These are phyloP conservation scores for Nemurella pictetii DNA, from an alignment of 2,888 invertebrate species.

Conservation along the genomic window DNA sequence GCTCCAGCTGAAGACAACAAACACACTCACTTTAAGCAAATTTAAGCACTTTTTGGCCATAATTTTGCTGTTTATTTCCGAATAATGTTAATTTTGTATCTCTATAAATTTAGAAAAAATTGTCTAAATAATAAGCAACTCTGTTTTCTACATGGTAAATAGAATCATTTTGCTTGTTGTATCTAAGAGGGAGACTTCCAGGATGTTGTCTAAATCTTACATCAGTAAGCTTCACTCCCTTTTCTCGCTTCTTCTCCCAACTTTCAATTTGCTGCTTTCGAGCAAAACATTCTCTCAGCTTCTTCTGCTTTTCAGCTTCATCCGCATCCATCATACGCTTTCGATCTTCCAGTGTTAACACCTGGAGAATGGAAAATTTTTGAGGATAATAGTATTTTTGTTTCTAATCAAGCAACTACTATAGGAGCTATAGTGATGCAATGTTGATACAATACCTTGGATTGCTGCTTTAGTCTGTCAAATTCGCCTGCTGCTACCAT, in stretches of 20 bases:
- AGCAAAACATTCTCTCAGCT: constrained; percentile 29
- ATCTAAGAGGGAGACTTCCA: not conserved
- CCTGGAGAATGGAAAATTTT: constrained; percentile 44
- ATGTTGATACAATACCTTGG: constrained; percentile 53
- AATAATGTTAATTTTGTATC: constrained; percentile 1
- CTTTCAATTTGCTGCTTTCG: constrained; percentile 38
- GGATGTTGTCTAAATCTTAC: constrained; percentile 31
- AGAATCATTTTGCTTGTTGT: not conserved
- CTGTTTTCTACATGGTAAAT: not conserved
- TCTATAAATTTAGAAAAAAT: not conserved
- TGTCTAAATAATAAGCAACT: constrained; percentile 18
- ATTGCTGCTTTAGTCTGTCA: constrained; percentile 61
- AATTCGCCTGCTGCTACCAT: constrained; percentile 64
- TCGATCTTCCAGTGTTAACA: constrained; percentile 55
- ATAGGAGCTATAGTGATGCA: not conserved
- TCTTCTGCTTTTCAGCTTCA: constrained; percentile 32
- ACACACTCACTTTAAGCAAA: not conserved
- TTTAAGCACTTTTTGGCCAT: not conserved
- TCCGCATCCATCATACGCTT: constrained; percentile 52
- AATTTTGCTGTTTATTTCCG: constrained; percentile 13
- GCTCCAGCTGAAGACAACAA: constrained; percentile 51
- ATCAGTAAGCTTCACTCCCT: constrained; percentile 41
- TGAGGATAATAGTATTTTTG: not conserved
- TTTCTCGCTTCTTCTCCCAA: constrained; percentile 51
- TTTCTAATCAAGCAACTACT: too few species aligned